Evolutionary conservation across 1,140 invertebrate genomes (phyloP).

Genomic region (Drosophila ambigua): DNA sequence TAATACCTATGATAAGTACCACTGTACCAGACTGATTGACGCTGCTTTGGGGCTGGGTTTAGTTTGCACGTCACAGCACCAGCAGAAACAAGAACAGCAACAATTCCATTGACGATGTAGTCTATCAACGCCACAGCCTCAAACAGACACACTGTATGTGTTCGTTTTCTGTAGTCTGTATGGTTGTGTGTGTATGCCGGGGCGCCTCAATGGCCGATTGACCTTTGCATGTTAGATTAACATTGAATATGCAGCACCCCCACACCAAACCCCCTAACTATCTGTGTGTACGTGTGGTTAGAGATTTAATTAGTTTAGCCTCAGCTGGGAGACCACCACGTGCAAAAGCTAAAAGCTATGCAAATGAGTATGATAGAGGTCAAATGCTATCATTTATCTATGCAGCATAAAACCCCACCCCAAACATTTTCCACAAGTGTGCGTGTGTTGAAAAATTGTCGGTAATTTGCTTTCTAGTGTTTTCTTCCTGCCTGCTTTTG

Average conservation of each 20-base stretch:
- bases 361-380: conserved; percentile 63
- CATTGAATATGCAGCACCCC: conserved; percentile 54
- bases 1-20: background rate
- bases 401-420: conserved; percentile 27
- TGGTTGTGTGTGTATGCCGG: conserved; percentile 16
- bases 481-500: conserved; percentile 66
- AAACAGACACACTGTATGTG: conserved; percentile 20
- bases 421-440: conserved; percentile 6
- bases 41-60: conserved; percentile 30
- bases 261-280: conserved; percentile 7
- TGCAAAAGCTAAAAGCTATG: conserved; percentile 60
- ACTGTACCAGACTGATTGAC: conserved; percentile 7
- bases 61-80: conserved; percentile 32
- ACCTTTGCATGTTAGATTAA: conserved; percentile 80
- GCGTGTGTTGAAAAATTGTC: conserved; percentile 46
- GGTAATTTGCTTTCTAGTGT: conserved; percentile 69
- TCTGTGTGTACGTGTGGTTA: conserved; percentile 7
- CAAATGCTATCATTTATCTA: conserved; percentile 53
- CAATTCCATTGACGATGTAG: conserved; percentile 42
- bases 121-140: conserved; percentile 49
- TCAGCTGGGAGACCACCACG: conserved; percentile 38
- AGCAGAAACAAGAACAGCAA: conserved; percentile 9
- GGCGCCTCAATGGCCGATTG: conserved; percentile 71
- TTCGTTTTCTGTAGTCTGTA: conserved; percentile 2
- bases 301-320: conserved; percentile 72